Evolutionary conservation across 2,797 vertebrate species (phyloP), one percentile per base, ranked within the genome.

Genomic region (Sphenopsis melanotis): DNA sequence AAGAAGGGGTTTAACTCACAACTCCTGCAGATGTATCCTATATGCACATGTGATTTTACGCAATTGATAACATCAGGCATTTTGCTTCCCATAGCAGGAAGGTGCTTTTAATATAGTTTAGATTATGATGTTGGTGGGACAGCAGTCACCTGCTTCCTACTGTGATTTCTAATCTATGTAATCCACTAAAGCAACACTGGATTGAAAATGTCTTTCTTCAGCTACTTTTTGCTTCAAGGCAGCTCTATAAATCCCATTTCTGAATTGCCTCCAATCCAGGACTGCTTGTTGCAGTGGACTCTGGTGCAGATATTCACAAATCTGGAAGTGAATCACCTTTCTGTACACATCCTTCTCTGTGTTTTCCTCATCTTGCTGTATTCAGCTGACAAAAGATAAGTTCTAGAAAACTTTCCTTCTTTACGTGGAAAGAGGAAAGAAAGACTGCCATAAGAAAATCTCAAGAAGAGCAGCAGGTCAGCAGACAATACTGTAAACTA

Each of bases 1-100:
- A 87, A 69, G 49, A 66, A 81, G 12, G 10, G 8, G 1, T 56
- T 93, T 83, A 90, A 86, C 34, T 6, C 65, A 21, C 30, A 75
- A 61, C 4, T 49, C 29, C 23, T 2, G 1, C 24, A 70, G 34
- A 34, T 0, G 0, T 37, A n/a, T 57, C 30, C 49, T 68, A 44
- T 57, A 80, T 15, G 17, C 24, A 53, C 26, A 22, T 8, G 30
- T 13, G 41, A 70, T 68, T 78, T 83, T 34, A 49, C 15, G 10
- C 12, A n/a, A 63, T 80, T 83, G 36, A 47, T n/a, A 82, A 41
- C 32, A 83, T 66, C 36, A 41, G 70, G 21, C 8, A 83, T 16
- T 79, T 82, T 70, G 26, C 16, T 59, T 83, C 47, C 59, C 66
- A n/a, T 10, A 83, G 39, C 34, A 64, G 36, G 32, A 66, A 12